Percentiles rank a stretch among this genome's conserved stretches.
phyloP scores from a whole-genome alignment of 2,797 vertebrate species.

The Gallinago solitaria region DNA sequence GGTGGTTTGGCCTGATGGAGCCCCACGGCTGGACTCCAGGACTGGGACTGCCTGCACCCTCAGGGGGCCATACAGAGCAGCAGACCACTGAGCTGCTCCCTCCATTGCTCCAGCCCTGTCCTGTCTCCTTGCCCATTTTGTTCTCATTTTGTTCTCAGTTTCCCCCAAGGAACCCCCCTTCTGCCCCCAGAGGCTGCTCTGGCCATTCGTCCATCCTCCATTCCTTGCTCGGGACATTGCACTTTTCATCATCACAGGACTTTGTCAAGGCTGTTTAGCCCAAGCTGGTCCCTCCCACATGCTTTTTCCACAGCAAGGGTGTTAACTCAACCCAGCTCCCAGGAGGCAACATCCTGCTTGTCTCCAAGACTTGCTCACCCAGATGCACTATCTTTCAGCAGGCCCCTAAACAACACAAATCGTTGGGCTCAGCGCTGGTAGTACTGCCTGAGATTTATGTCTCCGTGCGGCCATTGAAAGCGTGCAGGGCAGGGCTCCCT shows the following conservation, averaged over 20 bases:
- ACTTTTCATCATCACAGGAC: neutral
- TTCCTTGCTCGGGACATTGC: neutral
- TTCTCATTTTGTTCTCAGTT: neutral
- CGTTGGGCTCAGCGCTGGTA: neutral
- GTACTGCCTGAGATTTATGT: neutral
- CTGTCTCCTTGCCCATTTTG: neutral
- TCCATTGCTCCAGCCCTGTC: neutral
- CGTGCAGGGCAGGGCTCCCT: neutral
- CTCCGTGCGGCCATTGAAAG: fast-evolving
- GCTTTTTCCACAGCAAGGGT: neutral
- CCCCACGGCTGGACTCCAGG: neutral
- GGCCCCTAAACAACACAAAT: neutral
- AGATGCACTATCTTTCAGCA: neutral
- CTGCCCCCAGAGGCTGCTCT: neutral
- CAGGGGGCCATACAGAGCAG: fast-evolving
- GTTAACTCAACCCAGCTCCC: neutral
- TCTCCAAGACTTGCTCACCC: neutral
- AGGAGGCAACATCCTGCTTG: neutral
- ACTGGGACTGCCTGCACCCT: neutral
- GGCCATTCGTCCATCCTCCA: neutral
- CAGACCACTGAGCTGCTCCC: neutral
- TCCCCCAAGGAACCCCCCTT: neutral
- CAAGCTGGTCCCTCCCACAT: neutral
- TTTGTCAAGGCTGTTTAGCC: neutral
- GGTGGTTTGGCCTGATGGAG: neutral